Evolutionary conservation across 2,113 vertebrate genomes (phyloP), one percentile per base, ranked within the genome.

Genomic region (Galbula dea): DNA sequence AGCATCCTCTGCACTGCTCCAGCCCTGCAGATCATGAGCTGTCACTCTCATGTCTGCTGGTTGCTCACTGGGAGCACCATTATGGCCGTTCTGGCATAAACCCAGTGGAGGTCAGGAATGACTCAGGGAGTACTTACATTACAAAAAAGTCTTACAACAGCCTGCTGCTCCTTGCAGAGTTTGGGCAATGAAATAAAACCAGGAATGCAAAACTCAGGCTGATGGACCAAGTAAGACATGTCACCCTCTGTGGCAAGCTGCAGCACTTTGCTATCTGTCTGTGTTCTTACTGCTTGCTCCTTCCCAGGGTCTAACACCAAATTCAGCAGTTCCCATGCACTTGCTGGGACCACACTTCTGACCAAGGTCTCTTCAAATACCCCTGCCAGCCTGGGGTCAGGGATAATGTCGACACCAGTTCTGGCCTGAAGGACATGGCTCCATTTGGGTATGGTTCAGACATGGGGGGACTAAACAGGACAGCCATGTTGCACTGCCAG

Each of bases 21-120:
- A 61, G 71, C 48, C 34, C 62, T 3, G 2, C 66, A 79, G 65
- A 37, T 66, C 32, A 37, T 3, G 1, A 1, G 3, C 29, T 20
- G 12, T n/a, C 27, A 1, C 81, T 57, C 49, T 29, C 18, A 7
- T 24, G 68, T 49, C 30, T 27, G 52, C 41, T 3, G 1, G 34
- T 15, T 1, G 2, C 32, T 22, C 1, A 0, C 21, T 12, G 4
- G 63, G 30, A 86, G 41, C 2, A 7, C 30, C 3, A 0, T 14
- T 11, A 5, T 20, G 5, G 51, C 22, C 3, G 4, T 36, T 57
- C 72, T 18, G 12, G 34, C 73, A 52, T 49, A 83, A 94, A 86
- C 11, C 18, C 3, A 1, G 29, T 7, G 2, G 36, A 75, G 48
- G n/a, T 57, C 46, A 76, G 39, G 17, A 88, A 23, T 0, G 3